Evolutionary conservation across 2,888 invertebrate genomes (phyloP).

Genomic region (Andrena praecox): DNA sequence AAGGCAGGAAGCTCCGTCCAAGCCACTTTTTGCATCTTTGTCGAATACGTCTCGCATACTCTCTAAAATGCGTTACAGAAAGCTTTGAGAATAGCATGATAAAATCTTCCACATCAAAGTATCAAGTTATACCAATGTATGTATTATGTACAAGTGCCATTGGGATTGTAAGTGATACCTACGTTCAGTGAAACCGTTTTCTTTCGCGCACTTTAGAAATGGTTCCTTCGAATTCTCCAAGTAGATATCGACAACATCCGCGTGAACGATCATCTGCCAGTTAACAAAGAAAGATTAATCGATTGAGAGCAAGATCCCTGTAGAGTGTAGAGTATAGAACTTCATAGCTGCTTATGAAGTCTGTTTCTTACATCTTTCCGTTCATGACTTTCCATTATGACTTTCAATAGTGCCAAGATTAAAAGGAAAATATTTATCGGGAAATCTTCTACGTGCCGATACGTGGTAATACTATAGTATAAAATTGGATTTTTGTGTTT

Average conservation of each 20-base stretch:
- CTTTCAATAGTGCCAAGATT: no score
- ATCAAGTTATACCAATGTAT: no score
- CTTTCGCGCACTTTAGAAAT: neutral
- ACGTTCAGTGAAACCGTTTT: conserved; percentile 25
- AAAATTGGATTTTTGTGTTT: neutral
- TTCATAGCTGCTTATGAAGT: no score
- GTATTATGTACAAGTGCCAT: no score
- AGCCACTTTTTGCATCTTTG: neutral
- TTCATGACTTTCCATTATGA: no score
- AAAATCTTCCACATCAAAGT: no score
- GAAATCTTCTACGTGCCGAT: neutral
- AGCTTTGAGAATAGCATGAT: neutral
- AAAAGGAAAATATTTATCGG: no score
- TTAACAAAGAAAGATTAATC: neutral
- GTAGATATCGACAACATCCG: neutral
- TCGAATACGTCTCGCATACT: conserved; percentile 8
- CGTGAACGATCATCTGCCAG: conserved; percentile 6
- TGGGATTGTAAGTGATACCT: neutral
- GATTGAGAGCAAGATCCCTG: no score
- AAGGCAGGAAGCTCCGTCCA: neutral
- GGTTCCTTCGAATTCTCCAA: neutral
- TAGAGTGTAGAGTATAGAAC: no score
- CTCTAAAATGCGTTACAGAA: conserved; percentile 4
- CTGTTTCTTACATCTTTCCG: no score
- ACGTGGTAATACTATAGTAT: neutral